phyloP scores from a whole-genome alignment of 2,113 vertebrate genomes.

The Urocitellus parryii region DNA sequence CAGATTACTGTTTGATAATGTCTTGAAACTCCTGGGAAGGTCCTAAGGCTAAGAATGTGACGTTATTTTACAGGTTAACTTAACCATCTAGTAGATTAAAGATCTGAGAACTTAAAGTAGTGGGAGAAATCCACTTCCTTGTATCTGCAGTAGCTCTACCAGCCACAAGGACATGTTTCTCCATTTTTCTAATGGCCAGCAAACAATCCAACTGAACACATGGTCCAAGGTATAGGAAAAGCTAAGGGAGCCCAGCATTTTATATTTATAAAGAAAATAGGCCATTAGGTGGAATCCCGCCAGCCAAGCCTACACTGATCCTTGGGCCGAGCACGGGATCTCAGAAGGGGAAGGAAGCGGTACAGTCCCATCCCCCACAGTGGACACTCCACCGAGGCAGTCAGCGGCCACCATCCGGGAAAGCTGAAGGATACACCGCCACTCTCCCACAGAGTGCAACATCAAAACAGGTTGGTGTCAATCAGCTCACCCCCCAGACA shows the following conservation, averaged over 20 bases:
- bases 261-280: background rate
- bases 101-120: background rate
- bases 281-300: no score
- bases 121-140: background rate
- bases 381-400: no score
- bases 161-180: background rate
- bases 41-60: background rate
- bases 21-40: conserved; percentile 36
- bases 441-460: no score
- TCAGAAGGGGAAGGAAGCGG: no score
- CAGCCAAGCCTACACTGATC: no score
- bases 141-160: background rate
- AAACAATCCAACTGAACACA: background rate
- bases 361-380: no score
- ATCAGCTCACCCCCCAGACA: no score
- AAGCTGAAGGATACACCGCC: no score
- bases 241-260: background rate
- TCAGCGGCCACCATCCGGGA: no score
- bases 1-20: background rate
- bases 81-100: background rate
- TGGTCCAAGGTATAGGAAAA: background rate
- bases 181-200: background rate
- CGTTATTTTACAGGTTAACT: background rate
- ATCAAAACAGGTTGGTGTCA: no score
- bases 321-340: no score